These are phyloP conservation scores for Haemorhous mexicanus DNA, from an alignment of 2,113 vertebrate species.

Conservation along the genomic window DNA sequence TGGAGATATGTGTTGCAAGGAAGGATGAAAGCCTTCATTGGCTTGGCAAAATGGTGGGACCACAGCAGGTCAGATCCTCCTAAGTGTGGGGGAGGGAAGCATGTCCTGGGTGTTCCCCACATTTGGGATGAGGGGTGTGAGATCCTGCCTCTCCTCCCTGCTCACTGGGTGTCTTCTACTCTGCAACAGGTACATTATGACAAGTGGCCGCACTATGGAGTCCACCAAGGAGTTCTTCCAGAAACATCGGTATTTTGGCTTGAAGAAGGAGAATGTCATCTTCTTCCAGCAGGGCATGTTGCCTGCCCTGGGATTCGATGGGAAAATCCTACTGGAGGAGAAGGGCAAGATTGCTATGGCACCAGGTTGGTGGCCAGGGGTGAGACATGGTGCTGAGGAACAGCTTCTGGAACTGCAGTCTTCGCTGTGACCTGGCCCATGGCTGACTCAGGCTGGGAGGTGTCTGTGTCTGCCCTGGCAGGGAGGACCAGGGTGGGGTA, in stretches of 20 bases:
- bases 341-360: conserved; percentile 93
- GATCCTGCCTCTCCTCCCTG: neutral
- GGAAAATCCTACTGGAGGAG: conserved; percentile 91
- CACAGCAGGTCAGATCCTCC: neutral
- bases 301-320: conserved; percentile 90
- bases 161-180: neutral
- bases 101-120: neutral
- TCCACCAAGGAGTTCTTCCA: conserved; percentile 87
- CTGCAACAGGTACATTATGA: conserved; percentile 94
- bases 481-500: neutral
- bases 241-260: conserved; percentile 86
- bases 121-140: neutral
- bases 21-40: neutral
- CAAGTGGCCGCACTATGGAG: conserved; percentile 92
- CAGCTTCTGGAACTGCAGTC: neutral
- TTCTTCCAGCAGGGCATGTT: conserved; percentile 99
- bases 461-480: neutral
- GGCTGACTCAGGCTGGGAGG: neutral
- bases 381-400: accelerated
- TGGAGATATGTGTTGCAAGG: neutral
- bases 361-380: conserved; percentile 74
- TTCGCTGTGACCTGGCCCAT: accelerated
- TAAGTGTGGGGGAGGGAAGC: accelerated
- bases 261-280: conserved; percentile 82
- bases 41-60: neutral